These are phyloP conservation scores for Pseudois nayaur DNA, from an alignment of 2,113 vertebrate genomes.

Conservation along the genomic window DNA sequence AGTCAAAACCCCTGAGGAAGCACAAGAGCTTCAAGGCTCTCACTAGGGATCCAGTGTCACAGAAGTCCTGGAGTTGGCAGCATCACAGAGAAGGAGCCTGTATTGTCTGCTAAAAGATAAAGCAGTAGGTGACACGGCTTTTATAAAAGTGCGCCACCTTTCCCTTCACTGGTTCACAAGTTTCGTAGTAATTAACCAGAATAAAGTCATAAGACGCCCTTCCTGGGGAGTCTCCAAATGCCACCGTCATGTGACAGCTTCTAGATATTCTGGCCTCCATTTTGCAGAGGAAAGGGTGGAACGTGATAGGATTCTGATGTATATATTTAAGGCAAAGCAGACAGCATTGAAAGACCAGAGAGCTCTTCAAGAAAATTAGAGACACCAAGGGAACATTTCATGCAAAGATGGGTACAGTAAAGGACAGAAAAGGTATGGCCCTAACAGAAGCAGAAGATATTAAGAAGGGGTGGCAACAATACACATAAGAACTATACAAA, in stretches of 20 bases:
- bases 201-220: not conserved
- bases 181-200: not conserved
- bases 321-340: rapidly evolving
- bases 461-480: not conserved
- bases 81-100: not conserved
- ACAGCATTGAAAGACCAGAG: not conserved
- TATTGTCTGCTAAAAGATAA: not conserved
- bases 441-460: not conserved
- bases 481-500: not conserved
- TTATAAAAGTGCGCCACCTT: rapidly evolving
- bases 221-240: not conserved
- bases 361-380: not conserved
- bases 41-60: not conserved
- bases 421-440: not conserved
- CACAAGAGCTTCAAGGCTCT: too few relatives aligned
- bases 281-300: not conserved
- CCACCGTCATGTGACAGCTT: not conserved
- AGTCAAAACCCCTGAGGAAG: not conserved
- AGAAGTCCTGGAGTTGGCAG: not conserved
- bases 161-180: not conserved
- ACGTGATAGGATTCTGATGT: not conserved
- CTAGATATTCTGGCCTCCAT: not conserved
- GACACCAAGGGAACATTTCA: not conserved
- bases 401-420: not conserved
- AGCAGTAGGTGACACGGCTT: rapidly evolving